A percentile compares a stretch with the other conserved stretches of the same genome.
Conservation (phyloP, 2,888 invertebrate genomes). For the Ectemnius continuus region DNA sequence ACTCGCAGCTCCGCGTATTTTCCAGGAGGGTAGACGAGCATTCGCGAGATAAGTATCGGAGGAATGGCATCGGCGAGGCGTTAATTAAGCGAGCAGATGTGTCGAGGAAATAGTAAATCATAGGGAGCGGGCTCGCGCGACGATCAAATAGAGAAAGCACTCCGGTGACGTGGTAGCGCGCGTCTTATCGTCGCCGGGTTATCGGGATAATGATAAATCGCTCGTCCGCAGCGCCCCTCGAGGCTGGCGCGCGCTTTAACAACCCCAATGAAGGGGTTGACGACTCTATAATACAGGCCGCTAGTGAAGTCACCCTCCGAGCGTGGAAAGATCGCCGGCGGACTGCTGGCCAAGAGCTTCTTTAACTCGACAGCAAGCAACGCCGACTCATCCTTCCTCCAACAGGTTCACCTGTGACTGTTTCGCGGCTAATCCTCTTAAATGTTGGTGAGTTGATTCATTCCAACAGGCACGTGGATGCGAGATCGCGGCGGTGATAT, state of each 20-base stretch:
- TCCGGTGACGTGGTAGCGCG: constrained; percentile 47
- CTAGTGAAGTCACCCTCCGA: constrained; percentile 53
- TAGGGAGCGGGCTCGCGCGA: constrained; percentile 30
- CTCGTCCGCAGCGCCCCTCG: constrained; percentile 52
- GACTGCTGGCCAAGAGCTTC: neutral
- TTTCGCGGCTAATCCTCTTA: neutral
- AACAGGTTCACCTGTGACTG: neutral
- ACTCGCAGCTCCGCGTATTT: neutral
- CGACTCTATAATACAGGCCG: constrained; percentile 69
- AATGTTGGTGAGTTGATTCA: neutral
- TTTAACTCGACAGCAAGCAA: neutral
- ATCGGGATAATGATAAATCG: constrained; percentile 75
- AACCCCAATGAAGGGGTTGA: constrained; percentile 68
- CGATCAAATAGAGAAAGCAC: constrained; percentile 51
- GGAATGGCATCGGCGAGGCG: constrained; percentile 57
- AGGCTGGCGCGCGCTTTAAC: constrained; percentile 57
- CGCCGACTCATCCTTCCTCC: neutral
- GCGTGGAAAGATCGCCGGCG: neutral
- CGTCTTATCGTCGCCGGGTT: constrained; percentile 69
- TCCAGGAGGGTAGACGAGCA: neutral
- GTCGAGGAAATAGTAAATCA: constrained; percentile 65
- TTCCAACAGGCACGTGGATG: constrained; percentile 13
- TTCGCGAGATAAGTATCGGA: constrained; percentile 54
- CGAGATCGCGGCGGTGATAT: constrained; percentile 44
- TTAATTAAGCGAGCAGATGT: constrained; percentile 65